Evolutionary conservation across 2,888 invertebrate genomes (phyloP), one percentile per base, ranked within the genome.

Genomic region (Stegana nigrithorax): DNA sequence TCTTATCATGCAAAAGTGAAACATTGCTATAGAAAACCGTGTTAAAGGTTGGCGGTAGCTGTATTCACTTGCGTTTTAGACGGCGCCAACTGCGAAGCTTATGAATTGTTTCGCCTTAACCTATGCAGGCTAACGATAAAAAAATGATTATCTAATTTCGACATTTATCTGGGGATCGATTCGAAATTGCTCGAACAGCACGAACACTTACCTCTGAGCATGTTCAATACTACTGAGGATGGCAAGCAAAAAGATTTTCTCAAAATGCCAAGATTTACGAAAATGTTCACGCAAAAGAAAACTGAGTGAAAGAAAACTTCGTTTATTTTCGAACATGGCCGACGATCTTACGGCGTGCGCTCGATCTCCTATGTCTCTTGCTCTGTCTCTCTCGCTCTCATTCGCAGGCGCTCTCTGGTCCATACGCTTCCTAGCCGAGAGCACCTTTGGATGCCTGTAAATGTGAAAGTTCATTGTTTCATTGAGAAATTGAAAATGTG

Each of bases 381-480:
- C n/a, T n/a, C n/a, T n/a, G n/a, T n/a, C n/a, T 39, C 5, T 8
- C 14, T 10, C 17, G 39, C 39, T 2, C 56, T 39, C n/a, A 8
- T 19, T 6, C 39, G 39, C 56, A 21, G 1, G 27, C 44, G 7
- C 25, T 19, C 25, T 17, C 42, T 10, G n/a, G n/a, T n/a, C n/a
- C n/a, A n/a, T n/a, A n/a, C n/a, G n/a, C n/a, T n/a, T n/a, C n/a
- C 19, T 29, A 7, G 23, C 14, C 26, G 27, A 8, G 17, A 36
- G 10, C 25, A 14, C 26, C 6, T n/a, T 59, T 14, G 47, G 23
- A 58, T n/a, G 7, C 19, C 27, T 59, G 61, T 63, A 73, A 76
- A 77, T 77, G 75, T 77, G 78, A 77, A 77, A 77, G 78, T 77
- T 77, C 76, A 77, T 76, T 75, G 76, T 77, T 77, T 77, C 78